Percentiles rank a stretch among this genome's conserved stretches.
phyloP scores from a whole-genome alignment of 2,113 vertebrate genomes.

The Eleginops maclovinus region DNA sequence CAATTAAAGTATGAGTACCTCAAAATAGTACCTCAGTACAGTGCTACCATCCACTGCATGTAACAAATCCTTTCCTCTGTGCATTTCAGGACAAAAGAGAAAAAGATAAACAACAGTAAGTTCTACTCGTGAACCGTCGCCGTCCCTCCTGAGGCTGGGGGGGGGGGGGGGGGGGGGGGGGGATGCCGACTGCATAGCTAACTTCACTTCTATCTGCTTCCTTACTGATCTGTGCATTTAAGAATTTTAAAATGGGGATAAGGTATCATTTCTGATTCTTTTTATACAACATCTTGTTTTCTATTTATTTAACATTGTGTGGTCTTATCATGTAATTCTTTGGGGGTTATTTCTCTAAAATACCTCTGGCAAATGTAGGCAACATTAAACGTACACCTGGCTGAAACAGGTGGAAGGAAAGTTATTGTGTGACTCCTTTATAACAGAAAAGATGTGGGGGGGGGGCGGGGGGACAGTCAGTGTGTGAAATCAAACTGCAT shows the following conservation, averaged over 20 bases:
- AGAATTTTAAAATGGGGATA: background rate
- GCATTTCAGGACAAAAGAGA: conserved; percentile 87
- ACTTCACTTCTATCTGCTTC: background rate
- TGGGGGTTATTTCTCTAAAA: background rate
- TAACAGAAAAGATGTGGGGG: background rate
- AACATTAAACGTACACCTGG: background rate
- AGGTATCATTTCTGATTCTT: background rate
- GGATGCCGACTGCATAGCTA: background rate
- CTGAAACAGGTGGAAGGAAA: background rate
- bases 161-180: background rate
- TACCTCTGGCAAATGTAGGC: background rate
- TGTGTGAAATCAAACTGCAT: conserved; percentile 34
- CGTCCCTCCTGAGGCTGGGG: background rate
- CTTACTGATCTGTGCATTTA: background rate
- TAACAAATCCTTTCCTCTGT: background rate
- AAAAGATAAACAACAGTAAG: conserved; percentile 93
- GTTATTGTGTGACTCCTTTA: background rate
- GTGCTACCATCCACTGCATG: no score
- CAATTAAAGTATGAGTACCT: no score
- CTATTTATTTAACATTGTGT: conserved; percentile 42
- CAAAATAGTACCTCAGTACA: no score
- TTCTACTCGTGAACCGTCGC: conserved; percentile 89
- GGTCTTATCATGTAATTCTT: background rate
- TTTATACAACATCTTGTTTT: background rate
- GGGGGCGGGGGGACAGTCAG: no score